Evolutionary conservation across 2,888 invertebrate genomes (phyloP), one percentile per base, ranked within the genome.

Genomic region (Seira musarum): DNA sequence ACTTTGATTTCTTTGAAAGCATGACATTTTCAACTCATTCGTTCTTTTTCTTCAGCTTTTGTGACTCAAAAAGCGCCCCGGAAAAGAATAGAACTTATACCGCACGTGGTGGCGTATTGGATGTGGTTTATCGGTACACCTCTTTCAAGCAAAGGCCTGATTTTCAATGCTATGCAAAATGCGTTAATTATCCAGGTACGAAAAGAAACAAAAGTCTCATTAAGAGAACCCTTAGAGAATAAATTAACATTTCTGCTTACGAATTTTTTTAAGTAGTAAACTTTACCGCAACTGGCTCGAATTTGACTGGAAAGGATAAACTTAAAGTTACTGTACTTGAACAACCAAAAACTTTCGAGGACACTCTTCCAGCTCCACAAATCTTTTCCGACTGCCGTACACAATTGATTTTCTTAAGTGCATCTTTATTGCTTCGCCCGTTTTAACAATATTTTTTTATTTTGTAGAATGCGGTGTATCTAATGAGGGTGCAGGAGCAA

Each of bases 181-280:
- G 86, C 63, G 85, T 85, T 13, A 84, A 82, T 24, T 86, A 85
- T 64, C 49, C 78, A 84, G 82, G 86, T 86, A 61, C 6, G 60
- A n/a, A 5, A 19, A n/a, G 30, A 35, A 13, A 22, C 10, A 65
- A 19, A 65, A 65, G 19, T 40, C 30, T 35, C 46, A n/a, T 24
- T 40, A 13, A 35, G 10, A 60, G 6, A 19, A 60, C 13, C 19
- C 17, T 8, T 17, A 15, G 61, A 60, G 8, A 60, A 6, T 60
- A 8, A 60, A 60, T 6, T 60, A 8, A 60, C 15, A 64, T 64
- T 8, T 3, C 15, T n/a, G n/a, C n/a, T n/a, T n/a, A n/a, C n/a
- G n/a, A n/a, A n/a, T n/a, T n/a, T 77, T 35, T 64, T 22, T 40
- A 6, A 24, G 1, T 30, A 84, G 84, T 83, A 0, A 83, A 84